Base-by-base conservation (phyloP, 1,140 invertebrate genomes). In the Eriocheir sinensis region DNA sequence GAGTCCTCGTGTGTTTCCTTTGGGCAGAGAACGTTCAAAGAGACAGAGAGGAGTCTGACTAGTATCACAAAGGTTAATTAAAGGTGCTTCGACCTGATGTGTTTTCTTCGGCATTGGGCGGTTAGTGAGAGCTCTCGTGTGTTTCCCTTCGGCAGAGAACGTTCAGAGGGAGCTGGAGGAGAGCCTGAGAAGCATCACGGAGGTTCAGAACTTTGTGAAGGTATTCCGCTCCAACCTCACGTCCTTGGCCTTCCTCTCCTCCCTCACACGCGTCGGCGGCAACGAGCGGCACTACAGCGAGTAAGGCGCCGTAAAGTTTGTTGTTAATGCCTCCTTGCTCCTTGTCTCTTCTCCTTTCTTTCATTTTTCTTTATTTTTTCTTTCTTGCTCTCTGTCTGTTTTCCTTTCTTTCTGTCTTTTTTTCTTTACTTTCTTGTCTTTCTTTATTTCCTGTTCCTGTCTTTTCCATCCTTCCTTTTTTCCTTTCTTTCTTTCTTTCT, bases 221-320 rank as follows among this genome's bases (percentile, higher is more conserved):
- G 36, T 94, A 27, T 91, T 94, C 48, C 79, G 89, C 2, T 91
- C 93, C 3, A 94, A 94, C 80, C 17, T 94, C 89, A 91, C 93
- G 0, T 91, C 93, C 41, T 44, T 94, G 36, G 27, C 32, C 80
- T 94, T 94, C 89, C 48, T 94, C 30, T 27, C 34, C 34, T 91
- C 83, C 48, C 93, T 94, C 41, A 94, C 41, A 1, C 91, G 21
- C 34, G 91, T 94, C 9, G 80, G 81, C 15, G 93, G 89, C 44
- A 0, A n/a, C 0, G 12, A 12, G 3, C 79, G 91, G 9, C 40
- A 41, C 0, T 32, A 91, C 21, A 72, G 79, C 89, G 91, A 94
- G 93, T 94, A 91, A 72, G 93, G 88, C 0, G 4, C 15, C 44
- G 44, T 48, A 8, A 48, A 48, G 15, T 4, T 48, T 48, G 4